These are phyloP conservation scores for Apaloderma vittatum DNA, from an alignment of 2,113 vertebrate genomes.

Conservation along the genomic window DNA sequence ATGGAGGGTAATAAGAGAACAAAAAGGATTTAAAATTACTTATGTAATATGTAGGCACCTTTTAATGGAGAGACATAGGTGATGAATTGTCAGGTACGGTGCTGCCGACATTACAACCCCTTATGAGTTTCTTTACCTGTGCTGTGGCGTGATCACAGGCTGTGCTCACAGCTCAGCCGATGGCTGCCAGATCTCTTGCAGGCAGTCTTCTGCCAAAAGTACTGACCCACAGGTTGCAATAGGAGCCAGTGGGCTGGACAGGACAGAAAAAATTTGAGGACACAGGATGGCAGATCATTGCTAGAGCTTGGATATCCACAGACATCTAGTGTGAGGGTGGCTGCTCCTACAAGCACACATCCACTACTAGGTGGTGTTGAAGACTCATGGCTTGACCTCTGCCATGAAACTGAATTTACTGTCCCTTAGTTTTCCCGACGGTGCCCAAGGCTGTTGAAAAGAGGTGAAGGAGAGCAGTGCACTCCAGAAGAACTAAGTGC, in stretches of 20 bases:
- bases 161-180: not conserved
- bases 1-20: not conserved
- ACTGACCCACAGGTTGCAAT: not conserved
- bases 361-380: not conserved
- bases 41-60: rapidly evolving
- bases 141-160: not conserved
- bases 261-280: not conserved
- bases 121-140: not conserved
- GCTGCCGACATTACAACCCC: not conserved
- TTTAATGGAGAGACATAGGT: not conserved
- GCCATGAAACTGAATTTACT: not conserved
- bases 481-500: not conserved
- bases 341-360: not conserved
- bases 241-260: rapidly evolving
- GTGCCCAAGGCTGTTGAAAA: not conserved
- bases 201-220: not conserved
- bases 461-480: not conserved
- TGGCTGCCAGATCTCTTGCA: not conserved
- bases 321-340: rapidly evolving
- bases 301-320: not conserved
- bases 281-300: not conserved
- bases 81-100: not conserved
- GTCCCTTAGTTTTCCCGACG: not conserved
- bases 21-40: not conserved
- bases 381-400: not conserved